Conservation (phyloP, 2,888 invertebrate species). For the Craniophora ligustri region DNA sequence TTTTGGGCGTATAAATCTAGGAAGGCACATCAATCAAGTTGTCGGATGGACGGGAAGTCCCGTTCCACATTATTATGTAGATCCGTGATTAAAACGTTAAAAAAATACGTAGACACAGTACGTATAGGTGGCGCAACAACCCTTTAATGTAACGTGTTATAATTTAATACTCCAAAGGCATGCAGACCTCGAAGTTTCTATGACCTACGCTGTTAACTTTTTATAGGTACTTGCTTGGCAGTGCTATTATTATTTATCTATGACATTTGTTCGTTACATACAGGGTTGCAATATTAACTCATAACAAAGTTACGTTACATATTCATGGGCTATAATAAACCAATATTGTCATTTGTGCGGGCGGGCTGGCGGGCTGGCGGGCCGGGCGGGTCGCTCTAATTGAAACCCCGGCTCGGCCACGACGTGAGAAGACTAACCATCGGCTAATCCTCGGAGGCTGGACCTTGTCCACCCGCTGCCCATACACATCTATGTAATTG, state of each 20-base stretch:
- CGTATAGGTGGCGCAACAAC: slow-evolving; percentile 73
- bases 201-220: slow-evolving; percentile 43
- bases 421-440: slow-evolving; percentile 86
- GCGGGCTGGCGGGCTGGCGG: slow-evolving; percentile 54
- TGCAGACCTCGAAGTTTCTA: slow-evolving; percentile 43
- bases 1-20: slow-evolving; percentile 86
- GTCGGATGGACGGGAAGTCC: slow-evolving; percentile 85
- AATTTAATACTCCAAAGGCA: slow-evolving; percentile 53
- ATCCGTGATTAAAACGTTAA: slow-evolving; percentile 84
- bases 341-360: slow-evolving; percentile 76
- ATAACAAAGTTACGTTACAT: slow-evolving; percentile 62
- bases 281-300: slow-evolving; percentile 53
- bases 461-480: slow-evolving; percentile 58
- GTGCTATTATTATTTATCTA: slow-evolving; percentile 36
- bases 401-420: slow-evolving; percentile 76
- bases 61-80: slow-evolving; percentile 84
- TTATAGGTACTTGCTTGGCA: slow-evolving; percentile 35
- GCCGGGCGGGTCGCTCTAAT: slow-evolving; percentile 73
- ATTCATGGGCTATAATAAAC: slow-evolving; percentile 77
- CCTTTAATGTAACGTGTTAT: slow-evolving; percentile 70
- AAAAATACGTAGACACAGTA: slow-evolving; percentile 82
- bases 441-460: slow-evolving; percentile 73
- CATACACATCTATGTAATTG: slow-evolving; percentile 77
- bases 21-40: slow-evolving; percentile 86
- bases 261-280: slow-evolving; percentile 40